phyloP scores from a whole-genome alignment of 2,113 vertebrate genomes.

The Centropus bengalensis region DNA sequence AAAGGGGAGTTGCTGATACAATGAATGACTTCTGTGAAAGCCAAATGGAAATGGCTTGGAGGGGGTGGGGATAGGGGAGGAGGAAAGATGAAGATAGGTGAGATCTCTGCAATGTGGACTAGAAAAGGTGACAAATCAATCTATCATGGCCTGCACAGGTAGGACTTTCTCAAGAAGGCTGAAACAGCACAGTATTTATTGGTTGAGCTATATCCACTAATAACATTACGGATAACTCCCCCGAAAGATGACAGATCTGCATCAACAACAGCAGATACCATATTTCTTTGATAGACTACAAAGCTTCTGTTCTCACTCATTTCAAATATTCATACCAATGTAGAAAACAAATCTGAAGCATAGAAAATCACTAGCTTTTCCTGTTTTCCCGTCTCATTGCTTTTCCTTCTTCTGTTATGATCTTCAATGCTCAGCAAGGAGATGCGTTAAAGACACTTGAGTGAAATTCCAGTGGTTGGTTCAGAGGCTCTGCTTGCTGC shows the following conservation, averaged over 20 bases:
- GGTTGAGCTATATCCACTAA: neutral
- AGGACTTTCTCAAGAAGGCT: slow-evolving; percentile 19
- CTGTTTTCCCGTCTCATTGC: neutral
- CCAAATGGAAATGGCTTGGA: slow-evolving; percentile 6
- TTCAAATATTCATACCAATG: neutral
- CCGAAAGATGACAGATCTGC: neutral
- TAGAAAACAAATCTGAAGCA: neutral
- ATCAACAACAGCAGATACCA: neutral
- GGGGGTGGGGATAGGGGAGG: neutral
- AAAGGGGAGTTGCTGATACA: slow-evolving; percentile 16
- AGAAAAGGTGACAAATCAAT: slow-evolving; percentile 3
- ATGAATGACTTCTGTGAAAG: slow-evolving; percentile 32
- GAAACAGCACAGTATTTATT: neutral
- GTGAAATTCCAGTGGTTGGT: neutral
- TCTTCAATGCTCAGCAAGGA: neutral
- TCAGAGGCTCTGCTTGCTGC: neutral
- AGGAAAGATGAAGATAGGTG: neutral
- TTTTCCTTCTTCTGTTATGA: neutral
- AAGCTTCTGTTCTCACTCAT: neutral
- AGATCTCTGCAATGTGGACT: neutral
- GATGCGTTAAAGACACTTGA: neutral
- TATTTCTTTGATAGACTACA: neutral
- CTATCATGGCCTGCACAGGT: neutral
- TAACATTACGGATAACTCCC: neutral
- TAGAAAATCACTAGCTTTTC: neutral